Percentiles rank a stretch among this genome's conserved stretches.
phyloP scores from a whole-genome alignment of 2,797 vertebrate species.

The Phalanger gymnotis region DNA sequence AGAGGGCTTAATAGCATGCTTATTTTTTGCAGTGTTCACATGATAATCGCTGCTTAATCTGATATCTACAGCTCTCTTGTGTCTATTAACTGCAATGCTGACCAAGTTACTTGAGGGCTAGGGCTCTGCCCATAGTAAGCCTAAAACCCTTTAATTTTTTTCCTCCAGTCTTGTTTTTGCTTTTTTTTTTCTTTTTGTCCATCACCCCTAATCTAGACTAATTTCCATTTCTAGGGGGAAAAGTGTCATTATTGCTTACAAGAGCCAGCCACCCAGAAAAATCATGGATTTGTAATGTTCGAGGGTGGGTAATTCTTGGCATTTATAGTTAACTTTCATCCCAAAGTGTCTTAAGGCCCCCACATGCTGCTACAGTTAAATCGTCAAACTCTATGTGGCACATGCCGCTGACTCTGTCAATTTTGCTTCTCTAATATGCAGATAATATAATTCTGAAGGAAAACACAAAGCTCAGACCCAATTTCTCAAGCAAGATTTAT shows the following conservation, averaged over 20 bases:
- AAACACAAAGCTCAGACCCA: background rate
- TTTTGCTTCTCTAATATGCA: conserved; percentile 11
- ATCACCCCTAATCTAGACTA: background rate
- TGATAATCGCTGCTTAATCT: fast-evolving
- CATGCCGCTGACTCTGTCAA: background rate
- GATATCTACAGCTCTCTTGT: fast-evolving
- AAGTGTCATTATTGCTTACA: background rate
- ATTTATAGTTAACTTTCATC: background rate
- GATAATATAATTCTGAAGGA: background rate
- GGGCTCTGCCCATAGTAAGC: background rate
- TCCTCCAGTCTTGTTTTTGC: background rate
- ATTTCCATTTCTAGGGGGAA: background rate
- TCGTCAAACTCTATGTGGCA: background rate
- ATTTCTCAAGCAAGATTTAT: background rate
- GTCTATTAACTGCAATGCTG: no score
- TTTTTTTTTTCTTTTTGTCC: background rate
- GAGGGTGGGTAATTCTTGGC: background rate
- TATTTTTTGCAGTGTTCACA: background rate
- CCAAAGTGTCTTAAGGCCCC: background rate
- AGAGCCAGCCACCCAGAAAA: background rate
- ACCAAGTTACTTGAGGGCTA: background rate
- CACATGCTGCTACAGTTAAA: background rate
- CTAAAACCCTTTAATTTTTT: background rate
- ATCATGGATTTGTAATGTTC: background rate
- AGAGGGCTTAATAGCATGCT: background rate